A percentile compares a stretch with the other conserved stretches of the same genome.
Conservation (phyloP, 2,888 invertebrate species). For the Dryomyza anilis region DNA sequence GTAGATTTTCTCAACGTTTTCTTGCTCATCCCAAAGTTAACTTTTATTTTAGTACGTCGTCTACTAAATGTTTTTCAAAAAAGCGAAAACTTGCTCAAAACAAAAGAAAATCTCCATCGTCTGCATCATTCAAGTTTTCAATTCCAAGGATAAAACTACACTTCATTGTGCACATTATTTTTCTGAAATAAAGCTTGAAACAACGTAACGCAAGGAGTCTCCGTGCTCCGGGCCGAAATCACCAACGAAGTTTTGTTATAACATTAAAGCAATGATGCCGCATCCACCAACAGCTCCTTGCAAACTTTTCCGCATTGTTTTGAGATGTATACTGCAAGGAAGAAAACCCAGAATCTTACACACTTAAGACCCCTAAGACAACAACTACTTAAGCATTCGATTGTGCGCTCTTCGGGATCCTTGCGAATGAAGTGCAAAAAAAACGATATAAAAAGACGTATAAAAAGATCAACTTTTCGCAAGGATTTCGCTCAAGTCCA, state of each 20-base stretch:
- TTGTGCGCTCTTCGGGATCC: too few species aligned
- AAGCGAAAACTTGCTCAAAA: background rate
- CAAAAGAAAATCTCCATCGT: background rate
- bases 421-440: slow-evolving; percentile 1
- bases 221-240: background rate
- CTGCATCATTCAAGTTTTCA: slow-evolving; percentile 39
- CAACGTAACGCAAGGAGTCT: background rate
- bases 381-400: slow-evolving; percentile 57
- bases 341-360: too few species aligned
- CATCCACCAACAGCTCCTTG: background rate
- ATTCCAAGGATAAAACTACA: slow-evolving; percentile 54
- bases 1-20: too few species aligned
- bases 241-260: slow-evolving; percentile 16
- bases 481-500: slow-evolving; percentile 6
- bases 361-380: slow-evolving; percentile 42
- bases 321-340: too few species aligned
- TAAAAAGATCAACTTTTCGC: slow-evolving; percentile 4
- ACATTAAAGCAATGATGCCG: slow-evolving; percentile 16
- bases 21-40: too few species aligned
- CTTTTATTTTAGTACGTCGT: too few species aligned
- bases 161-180: slow-evolving; percentile 56
- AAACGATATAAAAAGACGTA: background rate
- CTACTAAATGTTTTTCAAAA: background rate
- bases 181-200: slow-evolving; percentile 39
- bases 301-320: background rate